Evolutionary conservation across 2,113 vertebrate genomes (phyloP).

Genomic region (Hiodon alosoides): DNA sequence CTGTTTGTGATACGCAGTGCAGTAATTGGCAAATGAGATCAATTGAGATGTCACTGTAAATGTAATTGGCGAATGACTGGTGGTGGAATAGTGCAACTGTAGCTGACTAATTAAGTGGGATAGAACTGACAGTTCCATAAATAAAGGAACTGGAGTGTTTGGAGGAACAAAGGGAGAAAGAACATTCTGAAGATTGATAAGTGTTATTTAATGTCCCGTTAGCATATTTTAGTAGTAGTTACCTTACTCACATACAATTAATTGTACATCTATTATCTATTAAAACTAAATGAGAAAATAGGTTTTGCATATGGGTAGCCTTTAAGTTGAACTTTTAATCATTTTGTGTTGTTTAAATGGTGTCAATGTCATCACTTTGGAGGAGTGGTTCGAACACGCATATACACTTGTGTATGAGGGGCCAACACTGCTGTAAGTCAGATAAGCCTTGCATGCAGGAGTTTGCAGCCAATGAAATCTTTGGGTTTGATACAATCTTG

Average conservation of each 20-base stretch:
- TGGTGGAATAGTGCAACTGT: slow-evolving; percentile 29
- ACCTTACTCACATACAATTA: slow-evolving; percentile 13
- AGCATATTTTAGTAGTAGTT: slow-evolving; percentile 15
- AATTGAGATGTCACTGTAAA: slow-evolving; percentile 46
- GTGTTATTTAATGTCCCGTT: slow-evolving; percentile 17
- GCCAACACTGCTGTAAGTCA: slow-evolving; percentile 36
- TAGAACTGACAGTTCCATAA: slow-evolving; percentile 38
- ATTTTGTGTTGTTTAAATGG: slow-evolving; percentile 36
- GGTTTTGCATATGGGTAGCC: slow-evolving; percentile 27
- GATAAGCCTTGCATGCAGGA: slow-evolving; percentile 35
- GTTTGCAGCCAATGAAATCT: slow-evolving; percentile 37
- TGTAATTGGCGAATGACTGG: slow-evolving; percentile 40
- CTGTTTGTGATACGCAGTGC: slow-evolving; percentile 28
- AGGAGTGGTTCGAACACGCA: slow-evolving; percentile 35
- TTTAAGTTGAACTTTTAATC: slow-evolving; percentile 33
- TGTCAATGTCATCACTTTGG: slow-evolving; percentile 36
- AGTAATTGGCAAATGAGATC: slow-evolving; percentile 50
- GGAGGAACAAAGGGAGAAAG: slow-evolving; percentile 27
- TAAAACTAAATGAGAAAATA: slow-evolving; percentile 13
- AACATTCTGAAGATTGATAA: slow-evolving; percentile 20
- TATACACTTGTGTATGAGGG: slow-evolving; percentile 37
- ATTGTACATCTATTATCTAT: slow-evolving; percentile 10
- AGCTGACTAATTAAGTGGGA: slow-evolving; percentile 40
- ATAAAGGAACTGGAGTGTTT: slow-evolving; percentile 30
- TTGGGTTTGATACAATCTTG: slow-evolving; percentile 32